Evolutionary conservation across 2,113 vertebrate genomes (phyloP), one percentile per base, ranked within the genome.

Genomic region (Gymnocephalus cernua): DNA sequence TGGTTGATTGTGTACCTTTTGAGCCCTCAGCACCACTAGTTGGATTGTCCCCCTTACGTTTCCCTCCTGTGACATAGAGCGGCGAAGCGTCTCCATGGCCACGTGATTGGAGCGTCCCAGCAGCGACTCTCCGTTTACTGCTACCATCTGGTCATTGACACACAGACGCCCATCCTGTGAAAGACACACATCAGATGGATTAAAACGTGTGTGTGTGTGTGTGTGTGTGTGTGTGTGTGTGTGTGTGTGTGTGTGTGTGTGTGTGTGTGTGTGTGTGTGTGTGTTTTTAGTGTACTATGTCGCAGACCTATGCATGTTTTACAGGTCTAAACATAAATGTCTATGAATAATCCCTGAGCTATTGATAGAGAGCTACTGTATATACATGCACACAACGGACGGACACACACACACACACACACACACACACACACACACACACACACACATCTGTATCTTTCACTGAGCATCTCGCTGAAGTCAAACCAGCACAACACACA

Each of bases 31-130:
- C 87, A 99, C 95, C 44, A 99, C 96, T 10, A 99, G 91, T 72
- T 99, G 98, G 90, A 99, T 99, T 88, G 95, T 98, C 45, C 98
- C 98, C 41, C 98, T 93, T 0, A 96, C 94, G 77, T 99, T 99
- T 29, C 98, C 98, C 84, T 99, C 98, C 94, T 98, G 98, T 70
- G 98, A 99, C 98, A 99, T 99, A 0, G 98, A 99, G 64, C 97
- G 95, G 12, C 98, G 93, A 1, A 99, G 95, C 0, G 98, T 98
- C 91, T 99, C 98, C 98, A 99, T 99, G 59, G 98, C 98, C 80
- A 97, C 96, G 0, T 98, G 97, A 86, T 99, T 99, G 19, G 97
- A 98, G 88, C 96, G 96, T 70, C 96, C 97, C 89, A 98, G 87
- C 69, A 99, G 94, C 0, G 96, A 96, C 81, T 99, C 98, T 1